phyloP scores from a whole-genome alignment of 2,113 vertebrate genomes.

The Brienomyrus longianalis region DNA sequence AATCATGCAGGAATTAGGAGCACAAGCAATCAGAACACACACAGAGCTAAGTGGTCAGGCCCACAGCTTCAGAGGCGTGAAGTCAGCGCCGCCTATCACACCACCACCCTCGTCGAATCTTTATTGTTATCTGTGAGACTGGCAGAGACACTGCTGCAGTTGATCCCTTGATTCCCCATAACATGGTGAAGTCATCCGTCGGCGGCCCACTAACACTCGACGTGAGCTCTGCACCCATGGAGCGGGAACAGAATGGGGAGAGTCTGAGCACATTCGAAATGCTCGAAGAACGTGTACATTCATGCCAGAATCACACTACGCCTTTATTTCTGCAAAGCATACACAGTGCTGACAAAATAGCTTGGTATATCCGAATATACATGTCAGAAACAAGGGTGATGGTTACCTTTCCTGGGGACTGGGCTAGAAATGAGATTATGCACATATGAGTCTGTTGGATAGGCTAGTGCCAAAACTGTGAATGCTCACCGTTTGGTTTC shows the following conservation, averaged over 20 bases:
- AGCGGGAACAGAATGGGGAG: constrained; percentile 11
- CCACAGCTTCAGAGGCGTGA: neutral
- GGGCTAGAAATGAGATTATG: neutral
- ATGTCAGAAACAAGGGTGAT: neutral
- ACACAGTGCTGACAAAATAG: neutral
- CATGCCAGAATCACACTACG: neutral
- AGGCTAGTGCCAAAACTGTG: neutral
- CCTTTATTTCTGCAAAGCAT: neutral
- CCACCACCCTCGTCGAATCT: neutral
- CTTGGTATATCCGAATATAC: neutral
- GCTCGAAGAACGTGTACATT: neutral
- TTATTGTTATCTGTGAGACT: neutral
- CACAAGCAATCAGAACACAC: neutral
- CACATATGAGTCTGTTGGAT: neutral
- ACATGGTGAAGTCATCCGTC: constrained; percentile 43
- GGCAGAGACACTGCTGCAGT: neutral
- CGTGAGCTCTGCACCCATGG: constrained; percentile 20
- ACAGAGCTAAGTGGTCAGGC: neutral
- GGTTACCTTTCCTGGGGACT: neutral
- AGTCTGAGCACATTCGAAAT: neutral
- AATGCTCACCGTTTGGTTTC: neutral
- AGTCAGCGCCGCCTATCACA: neutral
- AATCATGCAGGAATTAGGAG: neutral
- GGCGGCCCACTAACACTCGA: constrained; percentile 40
- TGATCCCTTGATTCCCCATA: constrained; percentile 36